Percentiles rank a stretch among this genome's conserved stretches.
These are phyloP conservation scores for Aromia moschata DNA, from an alignment of 2,888 invertebrate species.

Conservation along the genomic window DNA sequence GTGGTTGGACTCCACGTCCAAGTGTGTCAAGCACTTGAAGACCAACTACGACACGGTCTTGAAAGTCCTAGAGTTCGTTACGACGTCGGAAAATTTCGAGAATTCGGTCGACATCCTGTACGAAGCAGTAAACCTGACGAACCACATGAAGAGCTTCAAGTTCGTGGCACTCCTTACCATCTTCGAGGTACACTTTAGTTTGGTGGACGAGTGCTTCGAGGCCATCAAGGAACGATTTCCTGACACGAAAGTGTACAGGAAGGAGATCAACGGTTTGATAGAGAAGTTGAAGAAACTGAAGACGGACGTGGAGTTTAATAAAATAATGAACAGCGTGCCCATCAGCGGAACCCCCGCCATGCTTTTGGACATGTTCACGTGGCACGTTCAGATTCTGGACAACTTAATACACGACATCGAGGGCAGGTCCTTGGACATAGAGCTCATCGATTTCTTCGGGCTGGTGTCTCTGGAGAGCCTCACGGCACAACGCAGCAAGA, in stretches of 20 bases:
- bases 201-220: constrained; percentile 3
- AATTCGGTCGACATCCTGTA: constrained; percentile 5
- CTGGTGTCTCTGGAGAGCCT: constrained; percentile 10
- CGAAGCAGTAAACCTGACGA: constrained; percentile 18
- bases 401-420: constrained; percentile 20
- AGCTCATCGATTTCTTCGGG: constrained; percentile 22
- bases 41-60: constrained; percentile 15
- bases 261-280: constrained; percentile 11
- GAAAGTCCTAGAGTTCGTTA: constrained; percentile 19
- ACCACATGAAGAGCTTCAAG: constrained; percentile 21
- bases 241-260: neutral
- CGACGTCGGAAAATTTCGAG: constrained; percentile 21
- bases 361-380: constrained; percentile 10
- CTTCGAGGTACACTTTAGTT: constrained; percentile 11
- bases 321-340: neutral
- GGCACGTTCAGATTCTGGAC: constrained; percentile 21
- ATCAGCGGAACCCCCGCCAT: neutral
- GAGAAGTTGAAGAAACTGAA: constrained; percentile 7
- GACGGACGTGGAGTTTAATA: constrained; percentile 1
- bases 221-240: constrained; percentile 6
- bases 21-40: constrained; percentile 14
- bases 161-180: constrained; percentile 22
- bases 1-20: constrained; percentile 5
- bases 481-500: neutral
- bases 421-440: constrained; percentile 25